phyloP scores from a whole-genome alignment of 2,888 invertebrate genomes.

The Drosophila antonietae region DNA sequence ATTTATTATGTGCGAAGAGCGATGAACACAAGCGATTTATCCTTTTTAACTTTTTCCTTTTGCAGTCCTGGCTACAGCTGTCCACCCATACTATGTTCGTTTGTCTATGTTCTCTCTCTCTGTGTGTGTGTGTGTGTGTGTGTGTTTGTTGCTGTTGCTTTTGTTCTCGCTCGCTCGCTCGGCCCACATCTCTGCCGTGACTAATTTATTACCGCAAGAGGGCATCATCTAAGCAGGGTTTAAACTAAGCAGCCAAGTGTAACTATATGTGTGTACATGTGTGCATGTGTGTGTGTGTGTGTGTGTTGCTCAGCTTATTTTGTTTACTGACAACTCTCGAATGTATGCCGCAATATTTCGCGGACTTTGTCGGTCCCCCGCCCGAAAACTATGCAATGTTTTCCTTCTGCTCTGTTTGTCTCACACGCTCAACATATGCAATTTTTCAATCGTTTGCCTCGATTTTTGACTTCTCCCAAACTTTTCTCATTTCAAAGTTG shows the following conservation, averaged over 20 bases:
- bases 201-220: constrained; percentile 73
- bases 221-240: constrained; percentile 70
- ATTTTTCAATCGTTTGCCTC: constrained; percentile 61
- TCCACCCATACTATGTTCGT: constrained; percentile 46
- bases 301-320: constrained; percentile 43
- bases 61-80: constrained; percentile 39
- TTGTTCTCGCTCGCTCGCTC: constrained; percentile 39
- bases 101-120: constrained; percentile 2
- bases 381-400: constrained; percentile 21
- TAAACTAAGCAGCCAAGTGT: constrained; percentile 44
- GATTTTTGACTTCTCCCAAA: constrained; percentile 62
- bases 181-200: constrained; percentile 70
- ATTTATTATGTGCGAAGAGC: constrained; percentile 83
- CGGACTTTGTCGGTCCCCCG: constrained; percentile 1
- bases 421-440: constrained; percentile 43
- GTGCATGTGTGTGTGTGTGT: constrained; percentile 1
- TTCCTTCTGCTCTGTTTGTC: background rate
- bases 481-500: constrained; percentile 80
- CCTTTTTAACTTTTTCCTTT: constrained; percentile 81
- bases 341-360: constrained; percentile 39
- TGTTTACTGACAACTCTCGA: constrained; percentile 19
- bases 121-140: constrained; percentile 12
- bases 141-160: constrained; percentile 28
- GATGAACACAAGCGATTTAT: constrained; percentile 83
- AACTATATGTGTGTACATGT: background rate